Evolutionary conservation across 2,797 vertebrate genomes (phyloP).

Genomic region (Oreochromis mossambicus): DNA sequence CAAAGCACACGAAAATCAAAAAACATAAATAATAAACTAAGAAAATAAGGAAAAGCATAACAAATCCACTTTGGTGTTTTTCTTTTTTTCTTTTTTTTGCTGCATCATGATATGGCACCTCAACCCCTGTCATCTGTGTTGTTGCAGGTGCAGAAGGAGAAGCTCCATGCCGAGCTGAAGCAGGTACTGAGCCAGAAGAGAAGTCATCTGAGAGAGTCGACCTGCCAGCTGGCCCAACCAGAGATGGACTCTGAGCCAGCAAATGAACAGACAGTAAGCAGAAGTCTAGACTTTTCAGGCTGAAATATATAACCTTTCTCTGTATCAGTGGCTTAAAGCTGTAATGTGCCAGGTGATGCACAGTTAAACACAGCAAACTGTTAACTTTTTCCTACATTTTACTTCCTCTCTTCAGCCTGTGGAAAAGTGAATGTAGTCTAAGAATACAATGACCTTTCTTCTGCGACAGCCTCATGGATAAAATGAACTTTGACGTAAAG

Average conservation of each 20-base stretch:
- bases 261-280: slow-evolving; percentile 70
- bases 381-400: background rate
- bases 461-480: background rate
- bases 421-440: background rate
- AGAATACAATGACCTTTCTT: slow-evolving; percentile 9
- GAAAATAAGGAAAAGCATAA: background rate
- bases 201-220: slow-evolving; percentile 68
- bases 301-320: background rate
- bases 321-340: background rate
- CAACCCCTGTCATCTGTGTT: background rate
- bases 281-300: background rate
- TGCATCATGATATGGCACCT: background rate
- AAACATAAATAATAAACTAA: background rate
- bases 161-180: slow-evolving; percentile 88
- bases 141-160: slow-evolving; percentile 80
- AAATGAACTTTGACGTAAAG: background rate
- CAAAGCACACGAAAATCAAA: background rate
- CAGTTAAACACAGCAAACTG: background rate
- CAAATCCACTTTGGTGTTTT: background rate
- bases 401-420: background rate
- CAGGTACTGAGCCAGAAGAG: slow-evolving; percentile 82
- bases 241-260: slow-evolving; percentile 76
- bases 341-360: background rate
- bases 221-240: slow-evolving; percentile 55
- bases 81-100: background rate